Conservation (phyloP, 2,797 vertebrate species). For the Pangasius djambal region DNA sequence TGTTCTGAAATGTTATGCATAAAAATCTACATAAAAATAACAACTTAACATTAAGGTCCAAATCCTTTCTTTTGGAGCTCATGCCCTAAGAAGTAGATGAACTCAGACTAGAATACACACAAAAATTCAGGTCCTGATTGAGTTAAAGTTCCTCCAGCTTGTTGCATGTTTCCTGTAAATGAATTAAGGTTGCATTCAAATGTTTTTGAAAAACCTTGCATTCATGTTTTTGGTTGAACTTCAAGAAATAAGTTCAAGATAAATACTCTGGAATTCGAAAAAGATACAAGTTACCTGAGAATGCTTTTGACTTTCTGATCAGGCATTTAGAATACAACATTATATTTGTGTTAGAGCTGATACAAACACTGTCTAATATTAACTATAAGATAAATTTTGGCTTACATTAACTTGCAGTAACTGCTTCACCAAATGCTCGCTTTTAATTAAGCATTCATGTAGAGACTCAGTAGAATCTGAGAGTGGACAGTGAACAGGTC, state of each 20-base stretch:
- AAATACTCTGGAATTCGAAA: not conserved
- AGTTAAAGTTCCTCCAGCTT: not conserved
- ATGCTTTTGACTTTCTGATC: not conserved
- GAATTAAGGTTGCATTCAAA: not conserved
- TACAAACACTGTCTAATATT: not conserved
- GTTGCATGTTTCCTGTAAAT: not conserved
- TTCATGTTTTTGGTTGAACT: not conserved
- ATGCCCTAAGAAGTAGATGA: not conserved
- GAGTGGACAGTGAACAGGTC: not conserved
- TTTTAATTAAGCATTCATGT: not conserved
- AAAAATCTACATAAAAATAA: not conserved
- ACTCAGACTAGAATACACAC: not conserved
- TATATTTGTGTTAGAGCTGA: not conserved
- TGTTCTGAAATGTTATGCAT: not conserved
- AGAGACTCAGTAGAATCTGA: not conserved
- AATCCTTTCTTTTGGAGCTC: not conserved
- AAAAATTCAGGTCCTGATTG: not conserved
- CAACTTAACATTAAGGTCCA: not conserved
- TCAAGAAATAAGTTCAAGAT: not conserved
- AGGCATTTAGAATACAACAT: not conserved
- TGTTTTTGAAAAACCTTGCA: not conserved
- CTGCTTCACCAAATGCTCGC: not conserved
- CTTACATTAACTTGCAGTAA: not conserved
- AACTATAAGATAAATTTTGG: not conserved
- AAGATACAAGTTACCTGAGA: too few relatives aligned